Base-by-base conservation (phyloP, 1,140 invertebrate genomes). In the Drosophila santomea region DNA sequence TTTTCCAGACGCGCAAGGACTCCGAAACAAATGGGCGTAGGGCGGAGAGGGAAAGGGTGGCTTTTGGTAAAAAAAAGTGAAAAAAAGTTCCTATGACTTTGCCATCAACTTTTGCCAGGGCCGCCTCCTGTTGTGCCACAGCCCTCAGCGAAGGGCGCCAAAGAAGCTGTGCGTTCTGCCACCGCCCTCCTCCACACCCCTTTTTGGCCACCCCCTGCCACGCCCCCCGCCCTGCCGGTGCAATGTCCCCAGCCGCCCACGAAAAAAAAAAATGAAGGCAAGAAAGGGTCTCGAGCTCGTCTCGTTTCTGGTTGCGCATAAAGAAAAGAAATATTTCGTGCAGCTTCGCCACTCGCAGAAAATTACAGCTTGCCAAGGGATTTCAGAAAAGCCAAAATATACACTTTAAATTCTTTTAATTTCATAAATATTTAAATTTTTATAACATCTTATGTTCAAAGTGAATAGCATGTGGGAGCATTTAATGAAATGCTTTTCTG, bases 281-380 rank as follows among this genome's bases (percentile, higher is more conserved):
- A 74, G 60, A 80, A 83, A 86, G 83, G 83, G 82, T 86, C 62
- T 80, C 78, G 78, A 62, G 77, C 80, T 60, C 71, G 74, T 63
- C 59, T 78, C 80, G 57, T 56, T 60, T 73, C 55, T 82, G 69
- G 75, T 74, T 83, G 79, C 62, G 78, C 78, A 88, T 73, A 88
- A 86, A 86, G 83, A 86, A 86, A 86, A 86, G 75, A 88, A 86
- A 86, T 88, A 83, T 88, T 89, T 89, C 80, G 85, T 89, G 58
- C 72, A 69, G 83, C 64, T 88, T 79, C 35, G 51, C 63, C 69
- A 72, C 67, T 60, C 20, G 28, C 36, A 63, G 44, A 63, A 62
- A 51, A 51, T 48, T 47, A 20, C 12, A 48, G 12, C 6, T 8
- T 48, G 12, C 17, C 4, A 28, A 2, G 12, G 15, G 35, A 54